These are phyloP conservation scores for Huso huso DNA, from an alignment of 2,797 vertebrate species.

Conservation along the genomic window DNA sequence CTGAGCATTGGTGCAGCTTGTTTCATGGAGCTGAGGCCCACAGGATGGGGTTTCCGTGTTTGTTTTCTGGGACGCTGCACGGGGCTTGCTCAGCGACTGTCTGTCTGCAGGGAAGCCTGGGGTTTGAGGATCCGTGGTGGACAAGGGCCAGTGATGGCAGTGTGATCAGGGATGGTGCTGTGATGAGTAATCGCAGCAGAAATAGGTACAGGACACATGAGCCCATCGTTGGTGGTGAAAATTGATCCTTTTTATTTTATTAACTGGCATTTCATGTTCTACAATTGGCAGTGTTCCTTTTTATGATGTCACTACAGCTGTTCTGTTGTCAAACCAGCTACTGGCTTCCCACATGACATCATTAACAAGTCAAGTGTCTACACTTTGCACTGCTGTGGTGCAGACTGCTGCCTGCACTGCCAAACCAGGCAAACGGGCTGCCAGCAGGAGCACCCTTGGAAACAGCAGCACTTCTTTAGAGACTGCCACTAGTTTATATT, in stretches of 20 bases:
- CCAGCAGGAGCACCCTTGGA: no score
- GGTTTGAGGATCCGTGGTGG: constrained; percentile 14
- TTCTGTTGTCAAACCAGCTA: constrained; percentile 18
- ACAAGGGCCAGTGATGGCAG: constrained; percentile 30
- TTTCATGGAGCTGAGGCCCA: no score
- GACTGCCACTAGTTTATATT: no score
- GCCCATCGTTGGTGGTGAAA: constrained; percentile 21
- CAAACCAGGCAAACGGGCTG: no score
- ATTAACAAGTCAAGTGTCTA: background rate
- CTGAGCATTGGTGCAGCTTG: no score
- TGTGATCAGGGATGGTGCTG: constrained; percentile 26
- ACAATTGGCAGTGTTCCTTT: constrained; percentile 24
- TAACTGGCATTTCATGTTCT: constrained; percentile 22
- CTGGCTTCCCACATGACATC: constrained; percentile 12
- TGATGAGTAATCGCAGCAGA: constrained; percentile 29
- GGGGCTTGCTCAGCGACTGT: background rate
- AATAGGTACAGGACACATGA: constrained; percentile 31
- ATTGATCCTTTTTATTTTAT: constrained; percentile 32
- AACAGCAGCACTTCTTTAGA: no score
- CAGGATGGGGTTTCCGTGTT: no score
- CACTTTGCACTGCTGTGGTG: no score
- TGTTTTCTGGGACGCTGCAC: background rate
- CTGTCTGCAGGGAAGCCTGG: background rate
- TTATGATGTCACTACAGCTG: constrained; percentile 21
- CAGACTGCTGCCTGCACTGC: no score